A percentile compares a stretch with the other conserved stretches of the same genome.
Evolutionary conservation across 2,888 invertebrate species (phyloP).

Genomic region (Epinotia ramella): DNA sequence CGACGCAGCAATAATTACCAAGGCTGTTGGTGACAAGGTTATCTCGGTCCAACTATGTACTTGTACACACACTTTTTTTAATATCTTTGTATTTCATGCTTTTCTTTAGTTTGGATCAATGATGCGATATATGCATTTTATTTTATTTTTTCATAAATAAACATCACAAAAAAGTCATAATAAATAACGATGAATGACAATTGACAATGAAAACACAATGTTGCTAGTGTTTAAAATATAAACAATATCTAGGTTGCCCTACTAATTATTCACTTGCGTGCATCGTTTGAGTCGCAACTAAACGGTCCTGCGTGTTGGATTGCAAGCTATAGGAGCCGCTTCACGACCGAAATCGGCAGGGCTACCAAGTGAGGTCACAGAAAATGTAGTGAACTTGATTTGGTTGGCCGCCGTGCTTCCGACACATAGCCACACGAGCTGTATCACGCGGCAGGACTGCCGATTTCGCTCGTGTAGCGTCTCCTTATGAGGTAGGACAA

Average conservation of each 20-base stretch:
- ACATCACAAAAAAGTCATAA: conserved; percentile 83
- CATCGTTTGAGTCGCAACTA: no score
- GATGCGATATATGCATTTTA: conserved; percentile 67
- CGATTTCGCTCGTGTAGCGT: no score
- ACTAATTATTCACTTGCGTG: not conserved
- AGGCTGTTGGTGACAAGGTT: conserved; percentile 48
- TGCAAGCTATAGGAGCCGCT: no score
- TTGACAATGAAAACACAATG: conserved; percentile 39
- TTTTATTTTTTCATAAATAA: conserved; percentile 78
- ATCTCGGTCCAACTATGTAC: conserved; percentile 44
- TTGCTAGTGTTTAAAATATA: conserved; percentile 25
- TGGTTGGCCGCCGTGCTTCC: no score
- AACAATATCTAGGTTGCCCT: not conserved
- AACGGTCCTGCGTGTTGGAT: no score
- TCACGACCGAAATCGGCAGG: no score
- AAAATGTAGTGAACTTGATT: no score
- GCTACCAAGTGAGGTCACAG: no score
- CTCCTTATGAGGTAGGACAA: no score
- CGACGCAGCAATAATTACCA: conserved; percentile 59
- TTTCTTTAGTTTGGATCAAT: conserved; percentile 59
- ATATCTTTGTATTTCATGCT: conserved; percentile 78
- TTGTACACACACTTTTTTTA: conserved; percentile 67
- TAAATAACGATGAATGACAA: conserved; percentile 52
- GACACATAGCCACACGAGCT: no score
- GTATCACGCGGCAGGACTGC: no score